Evolutionary conservation across 2,888 invertebrate species (phyloP).

Genomic region (Dryococelus australis): DNA sequence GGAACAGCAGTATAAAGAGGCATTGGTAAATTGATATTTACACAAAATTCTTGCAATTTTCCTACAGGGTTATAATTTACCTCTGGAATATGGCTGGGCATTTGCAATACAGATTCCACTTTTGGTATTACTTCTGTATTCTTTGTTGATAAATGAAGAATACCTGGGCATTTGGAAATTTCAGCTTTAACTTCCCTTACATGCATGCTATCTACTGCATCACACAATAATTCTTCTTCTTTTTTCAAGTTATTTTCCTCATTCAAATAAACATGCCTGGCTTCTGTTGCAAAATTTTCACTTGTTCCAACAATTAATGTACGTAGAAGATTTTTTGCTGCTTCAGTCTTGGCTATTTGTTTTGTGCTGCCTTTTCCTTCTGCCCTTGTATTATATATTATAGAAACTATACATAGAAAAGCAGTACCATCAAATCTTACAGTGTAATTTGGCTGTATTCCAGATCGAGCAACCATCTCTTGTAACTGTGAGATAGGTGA

Average conservation of each 20-base stretch:
- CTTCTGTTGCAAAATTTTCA: not conserved
- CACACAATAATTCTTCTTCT: not conserved
- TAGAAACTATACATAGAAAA: not conserved
- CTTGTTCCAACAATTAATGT: not conserved
- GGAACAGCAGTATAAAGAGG: not conserved
- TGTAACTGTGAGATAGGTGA: not conserved
- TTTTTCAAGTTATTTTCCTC: not conserved
- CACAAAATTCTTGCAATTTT: not conserved
- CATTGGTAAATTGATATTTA: not conserved
- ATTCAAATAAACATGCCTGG: not conserved
- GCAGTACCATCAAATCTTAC: not conserved
- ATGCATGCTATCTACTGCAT: not conserved
- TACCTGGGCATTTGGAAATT: not conserved
- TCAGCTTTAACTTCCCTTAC: not conserved
- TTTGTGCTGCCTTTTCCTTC: not conserved
- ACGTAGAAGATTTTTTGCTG: constrained; percentile 6
- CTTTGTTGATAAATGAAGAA: not conserved
- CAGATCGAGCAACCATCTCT: not conserved
- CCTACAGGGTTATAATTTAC: not conserved
- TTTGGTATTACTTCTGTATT: not conserved
- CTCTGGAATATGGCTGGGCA: not conserved
- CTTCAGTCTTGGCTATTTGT: constrained; percentile 10
- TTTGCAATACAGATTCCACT: not conserved
- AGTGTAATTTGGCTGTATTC: not conserved
- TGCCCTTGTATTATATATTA: not conserved